Evolutionary conservation across 1,140 invertebrate species (phyloP), one percentile per base, ranked within the genome.

Genomic region (Ditylenchus dipsaci): DNA sequence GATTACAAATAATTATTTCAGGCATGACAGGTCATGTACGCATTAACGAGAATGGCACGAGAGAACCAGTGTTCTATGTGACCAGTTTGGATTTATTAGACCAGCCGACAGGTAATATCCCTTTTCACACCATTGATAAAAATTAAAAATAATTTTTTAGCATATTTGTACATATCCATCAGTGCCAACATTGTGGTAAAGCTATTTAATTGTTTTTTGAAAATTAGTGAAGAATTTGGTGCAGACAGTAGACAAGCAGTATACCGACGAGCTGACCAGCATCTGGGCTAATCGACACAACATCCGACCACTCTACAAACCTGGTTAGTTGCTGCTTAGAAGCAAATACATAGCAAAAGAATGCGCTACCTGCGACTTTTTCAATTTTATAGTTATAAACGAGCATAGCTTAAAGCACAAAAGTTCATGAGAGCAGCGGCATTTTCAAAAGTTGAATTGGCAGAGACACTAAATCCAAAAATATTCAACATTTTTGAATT

Each of bases 21-120:
- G 74, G 74, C 11, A 68, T 64, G 45, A 77, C 74, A 7, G 74
- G 74, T 23, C 15, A 19, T 26, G 67, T 75, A 19, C 59, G 29
- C 11, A 60, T 77, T 13, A 61, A 62, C 38, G 42, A 67, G 60
- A 67, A 76, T 65, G 74, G 74, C 11, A 74, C 65, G 13, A 33
- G 74, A 49, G 60, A 67, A 15, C 74, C 74, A 30, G 42, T 71
- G 30, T 77, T 75, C 47, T 47, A 38, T 38, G 66, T 73, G 1
- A 67, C 65, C 1, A 63, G 42, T 13, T 59, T 75, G 26, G 56
- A 68, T 56, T n/a, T 33, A 8, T 17, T 17, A 1, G 63, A 77
- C 57, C 26, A 26, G 27, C 63, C 69, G 1, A 57, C 26, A 42
- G 71, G 42, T 21, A 30, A n/a, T n/a, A n/a, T n/a, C 59, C 29